Evolutionary conservation across 2,113 vertebrate species (phyloP).

Genomic region (Butastur rufipennis): DNA sequence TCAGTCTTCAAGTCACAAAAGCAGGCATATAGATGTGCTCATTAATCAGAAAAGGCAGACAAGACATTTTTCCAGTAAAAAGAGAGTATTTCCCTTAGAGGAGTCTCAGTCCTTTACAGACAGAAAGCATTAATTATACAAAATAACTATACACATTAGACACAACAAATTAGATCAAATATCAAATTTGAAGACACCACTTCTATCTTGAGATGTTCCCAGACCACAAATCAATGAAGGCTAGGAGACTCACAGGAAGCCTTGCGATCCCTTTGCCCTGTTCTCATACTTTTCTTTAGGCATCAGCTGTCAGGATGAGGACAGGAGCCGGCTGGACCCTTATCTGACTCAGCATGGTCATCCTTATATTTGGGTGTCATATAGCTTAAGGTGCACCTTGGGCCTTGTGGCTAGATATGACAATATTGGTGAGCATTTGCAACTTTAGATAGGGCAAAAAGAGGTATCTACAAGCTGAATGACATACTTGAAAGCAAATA

Average conservation of each 20-base stretch:
- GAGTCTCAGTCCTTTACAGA: neutral
- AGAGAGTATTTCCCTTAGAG: neutral
- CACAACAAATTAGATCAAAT: neutral
- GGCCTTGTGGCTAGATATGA: neutral
- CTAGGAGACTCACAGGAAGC: neutral
- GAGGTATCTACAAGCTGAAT: neutral
- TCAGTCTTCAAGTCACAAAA: constrained; percentile 16
- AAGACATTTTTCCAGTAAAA: constrained; percentile 49
- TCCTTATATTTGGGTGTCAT: neutral
- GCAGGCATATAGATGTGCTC: neutral
- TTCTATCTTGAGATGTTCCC: neutral
- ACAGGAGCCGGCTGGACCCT: neutral
- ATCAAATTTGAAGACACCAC: neutral
- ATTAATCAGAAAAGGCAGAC: constrained; percentile 25
- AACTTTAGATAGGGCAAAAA: neutral
- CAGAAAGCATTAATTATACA: constrained; percentile 22
- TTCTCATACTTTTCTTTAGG: neutral
- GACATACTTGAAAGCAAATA: neutral
- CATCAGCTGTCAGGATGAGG: neutral
- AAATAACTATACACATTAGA: neutral
- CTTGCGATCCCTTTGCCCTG: neutral
- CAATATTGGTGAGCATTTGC: neutral
- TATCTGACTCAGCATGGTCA: neutral
- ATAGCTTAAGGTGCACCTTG: neutral
- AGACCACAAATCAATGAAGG: constrained; percentile 7